phyloP scores from a whole-genome alignment of 1,140 invertebrate genomes.

The Popillia japonica region DNA sequence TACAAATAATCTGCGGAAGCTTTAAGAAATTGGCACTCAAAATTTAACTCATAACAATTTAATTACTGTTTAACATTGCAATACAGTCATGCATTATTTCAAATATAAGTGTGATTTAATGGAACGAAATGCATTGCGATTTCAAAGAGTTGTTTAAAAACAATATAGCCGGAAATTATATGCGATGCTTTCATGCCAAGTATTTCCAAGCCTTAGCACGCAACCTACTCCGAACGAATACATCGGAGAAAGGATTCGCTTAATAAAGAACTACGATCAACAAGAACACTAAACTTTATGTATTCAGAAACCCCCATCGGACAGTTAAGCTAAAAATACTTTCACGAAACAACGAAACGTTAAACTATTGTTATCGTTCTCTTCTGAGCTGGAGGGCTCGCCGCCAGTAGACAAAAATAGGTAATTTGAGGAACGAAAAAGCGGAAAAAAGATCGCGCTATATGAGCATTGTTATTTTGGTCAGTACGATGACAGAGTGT shows the following conservation, averaged over 20 bases:
- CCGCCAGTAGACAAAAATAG: neutral
- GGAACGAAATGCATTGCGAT: no score
- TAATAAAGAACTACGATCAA: neutral
- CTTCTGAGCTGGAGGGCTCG: neutral
- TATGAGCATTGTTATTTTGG: slow-evolving; percentile 11
- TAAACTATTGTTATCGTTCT: neutral
- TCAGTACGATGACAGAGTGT: neutral
- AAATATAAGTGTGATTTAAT: no score
- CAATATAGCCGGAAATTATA: no score
- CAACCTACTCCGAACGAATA: no score
- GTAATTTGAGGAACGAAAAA: neutral
- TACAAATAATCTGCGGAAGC: no score
- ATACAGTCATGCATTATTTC: neutral
- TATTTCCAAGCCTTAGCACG: no score
- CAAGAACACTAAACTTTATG: neutral
- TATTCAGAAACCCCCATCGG: neutral
- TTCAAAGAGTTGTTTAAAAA: no score
- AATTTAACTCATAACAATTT: no score
- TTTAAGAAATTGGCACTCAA: no score
- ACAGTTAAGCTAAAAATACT: slow-evolving; percentile 6
- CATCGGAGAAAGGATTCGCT: neutral
- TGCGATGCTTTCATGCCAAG: no score
- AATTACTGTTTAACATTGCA: no score
- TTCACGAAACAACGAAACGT: neutral
- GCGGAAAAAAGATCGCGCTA: slow-evolving; percentile 1